These are phyloP conservation scores for Muscidifurax raptorellus DNA, from an alignment of 1,140 invertebrate genomes.

Conservation along the genomic window DNA sequence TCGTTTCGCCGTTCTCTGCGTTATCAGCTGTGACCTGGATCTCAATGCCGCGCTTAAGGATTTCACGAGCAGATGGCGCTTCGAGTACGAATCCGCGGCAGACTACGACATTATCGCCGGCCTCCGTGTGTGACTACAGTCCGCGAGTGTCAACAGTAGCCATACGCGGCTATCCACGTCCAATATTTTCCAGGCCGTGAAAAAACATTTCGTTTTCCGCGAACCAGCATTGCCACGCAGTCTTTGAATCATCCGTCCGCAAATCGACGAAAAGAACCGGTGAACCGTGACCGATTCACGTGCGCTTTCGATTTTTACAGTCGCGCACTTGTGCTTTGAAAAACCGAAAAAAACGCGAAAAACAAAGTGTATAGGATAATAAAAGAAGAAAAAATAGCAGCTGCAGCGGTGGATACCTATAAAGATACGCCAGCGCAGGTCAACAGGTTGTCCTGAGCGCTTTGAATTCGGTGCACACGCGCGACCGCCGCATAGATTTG, in stretches of 20 bases:
- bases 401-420: not conserved
- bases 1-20: not conserved
- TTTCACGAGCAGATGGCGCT: conserved; percentile 26
- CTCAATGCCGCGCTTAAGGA: not conserved
- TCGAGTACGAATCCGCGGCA: not conserved
- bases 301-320: not conserved
- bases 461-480: not conserved
- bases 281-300: not conserved
- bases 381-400: not conserved
- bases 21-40: conserved; percentile 18
- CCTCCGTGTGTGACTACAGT: not conserved
- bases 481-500: not conserved
- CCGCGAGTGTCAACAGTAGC: not conserved
- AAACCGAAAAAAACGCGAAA: too few species aligned
- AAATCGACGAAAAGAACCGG: not conserved
- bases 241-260: not conserved
- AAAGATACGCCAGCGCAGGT: not conserved
- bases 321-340: not conserved
- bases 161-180: not conserved
- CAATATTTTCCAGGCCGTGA: not conserved
- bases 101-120: not conserved
- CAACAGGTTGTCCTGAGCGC: not conserved
- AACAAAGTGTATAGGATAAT: not conserved
- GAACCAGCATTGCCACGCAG: not conserved
- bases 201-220: not conserved